Percentiles rank a stretch among this genome's conserved stretches.
Evolutionary conservation across 2,888 invertebrate genomes (phyloP).

Genomic region (Cephus pulcher): DNA sequence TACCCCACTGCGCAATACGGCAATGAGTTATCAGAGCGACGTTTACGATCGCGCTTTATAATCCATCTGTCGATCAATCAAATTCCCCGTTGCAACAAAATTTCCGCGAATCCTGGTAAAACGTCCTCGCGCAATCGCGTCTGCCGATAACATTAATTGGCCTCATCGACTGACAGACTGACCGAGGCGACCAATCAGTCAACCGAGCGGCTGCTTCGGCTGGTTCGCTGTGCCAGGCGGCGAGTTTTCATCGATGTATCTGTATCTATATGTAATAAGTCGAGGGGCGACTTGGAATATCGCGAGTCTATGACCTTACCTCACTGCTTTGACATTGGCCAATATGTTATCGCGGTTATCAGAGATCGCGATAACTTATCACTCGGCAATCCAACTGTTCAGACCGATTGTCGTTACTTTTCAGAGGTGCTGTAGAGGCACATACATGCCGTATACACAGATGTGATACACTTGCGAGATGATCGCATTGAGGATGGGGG

Average conservation of each 20-base stretch:
- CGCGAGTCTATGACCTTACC: not conserved
- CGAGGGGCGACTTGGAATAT: not conserved
- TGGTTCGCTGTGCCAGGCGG: not conserved
- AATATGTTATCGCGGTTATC: not conserved
- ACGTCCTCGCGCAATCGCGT: not conserved
- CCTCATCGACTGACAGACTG: no score
- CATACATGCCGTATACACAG: not conserved
- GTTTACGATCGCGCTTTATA: not conserved
- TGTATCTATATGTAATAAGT: not conserved
- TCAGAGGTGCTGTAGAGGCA: not conserved
- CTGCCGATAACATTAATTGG: not conserved
- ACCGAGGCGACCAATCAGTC: no score
- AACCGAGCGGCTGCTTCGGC: no score
- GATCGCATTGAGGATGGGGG: not conserved
- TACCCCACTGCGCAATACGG: conserved; percentile 4
- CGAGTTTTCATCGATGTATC: not conserved
- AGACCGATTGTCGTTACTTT: not conserved
- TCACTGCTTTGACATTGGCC: not conserved
- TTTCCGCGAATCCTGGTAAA: not conserved
- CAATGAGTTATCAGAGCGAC: not conserved
- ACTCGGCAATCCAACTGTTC: not conserved
- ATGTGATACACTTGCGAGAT: not conserved
- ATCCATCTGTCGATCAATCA: not conserved
- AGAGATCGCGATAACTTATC: not conserved
- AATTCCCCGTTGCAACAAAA: not conserved